Conservation (phyloP, 2,797 vertebrate species). For the Rhabdomys pumilio region DNA sequence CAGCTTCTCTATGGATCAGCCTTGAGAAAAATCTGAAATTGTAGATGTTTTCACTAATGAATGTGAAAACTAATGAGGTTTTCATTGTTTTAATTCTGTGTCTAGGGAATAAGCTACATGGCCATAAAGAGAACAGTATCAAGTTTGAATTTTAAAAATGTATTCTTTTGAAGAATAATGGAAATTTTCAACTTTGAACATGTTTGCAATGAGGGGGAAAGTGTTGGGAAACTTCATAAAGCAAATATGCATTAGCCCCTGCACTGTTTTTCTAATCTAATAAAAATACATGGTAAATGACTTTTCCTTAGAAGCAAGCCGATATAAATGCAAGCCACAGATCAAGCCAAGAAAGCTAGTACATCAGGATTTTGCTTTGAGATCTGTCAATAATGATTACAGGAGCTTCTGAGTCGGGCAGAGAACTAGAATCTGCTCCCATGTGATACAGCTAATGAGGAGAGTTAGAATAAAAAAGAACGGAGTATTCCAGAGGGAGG, state of each 20-base stretch:
- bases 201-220: conserved; percentile 63
- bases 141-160: conserved; percentile 70
- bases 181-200: conserved; percentile 72
- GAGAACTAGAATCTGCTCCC: not conserved
- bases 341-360: conserved; percentile 54
- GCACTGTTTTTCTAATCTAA: conserved; percentile 76
- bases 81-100: conserved; percentile 82
- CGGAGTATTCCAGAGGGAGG: not conserved
- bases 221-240: conserved; percentile 72
- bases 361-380: conserved; percentile 53
- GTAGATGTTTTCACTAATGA: conserved; percentile 81
- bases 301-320: conserved; percentile 26
- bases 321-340: conserved; percentile 32
- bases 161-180: conserved; percentile 72
- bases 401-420: not conserved
- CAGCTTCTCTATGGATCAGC: conserved; percentile 44
- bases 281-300: conserved; percentile 73
- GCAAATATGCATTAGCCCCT: conserved; percentile 53
- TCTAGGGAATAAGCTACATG: conserved; percentile 76
- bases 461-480: not conserved
- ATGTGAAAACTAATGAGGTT: conserved; percentile 80
- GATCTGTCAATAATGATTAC: not conserved
- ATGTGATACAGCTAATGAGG: not conserved
- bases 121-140: conserved; percentile 71
- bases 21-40: conserved; percentile 81